These are phyloP conservation scores for Cylindroiulus punctatus DNA, from an alignment of 2,888 invertebrate genomes.

Conservation along the genomic window DNA sequence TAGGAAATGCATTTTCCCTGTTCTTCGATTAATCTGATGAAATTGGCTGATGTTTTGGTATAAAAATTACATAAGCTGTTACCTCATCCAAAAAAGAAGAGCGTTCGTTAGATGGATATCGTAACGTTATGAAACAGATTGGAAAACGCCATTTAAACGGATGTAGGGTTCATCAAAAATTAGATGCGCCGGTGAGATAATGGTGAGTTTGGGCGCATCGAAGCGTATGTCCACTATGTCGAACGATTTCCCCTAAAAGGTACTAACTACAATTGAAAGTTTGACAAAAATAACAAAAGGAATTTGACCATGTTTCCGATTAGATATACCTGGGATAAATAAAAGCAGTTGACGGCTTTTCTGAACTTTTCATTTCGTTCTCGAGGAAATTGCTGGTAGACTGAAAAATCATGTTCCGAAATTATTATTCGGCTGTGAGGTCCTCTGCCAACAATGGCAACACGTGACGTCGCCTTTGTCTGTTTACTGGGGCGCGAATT, in stretches of 20 bases:
- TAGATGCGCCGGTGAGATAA: background rate
- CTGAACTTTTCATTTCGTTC: too few species aligned
- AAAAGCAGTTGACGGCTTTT: too few species aligned
- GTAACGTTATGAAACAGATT: background rate
- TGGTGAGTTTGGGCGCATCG: background rate
- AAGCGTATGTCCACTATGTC: background rate
- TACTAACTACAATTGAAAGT: too few species aligned
- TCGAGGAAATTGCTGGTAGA: too few species aligned
- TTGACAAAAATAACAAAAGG: background rate
- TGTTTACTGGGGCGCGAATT: background rate
- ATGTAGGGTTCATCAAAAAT: constrained; percentile 8
- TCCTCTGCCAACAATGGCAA: too few species aligned
- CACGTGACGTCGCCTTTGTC: background rate
- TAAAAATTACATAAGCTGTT: background rate
- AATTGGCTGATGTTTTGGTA: too few species aligned
- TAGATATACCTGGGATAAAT: background rate
- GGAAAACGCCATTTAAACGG: background rate
- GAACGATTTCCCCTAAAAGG: background rate
- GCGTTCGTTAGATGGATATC: background rate
- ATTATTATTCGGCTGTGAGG: too few species aligned
- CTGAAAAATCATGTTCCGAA: too few species aligned
- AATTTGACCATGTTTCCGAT: background rate
- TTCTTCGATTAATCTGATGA: background rate
- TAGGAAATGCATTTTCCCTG: background rate
- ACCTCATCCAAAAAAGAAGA: background rate